Evolutionary conservation across 2,113 vertebrate genomes (phyloP).

Genomic region (Apeltes quadracus): DNA sequence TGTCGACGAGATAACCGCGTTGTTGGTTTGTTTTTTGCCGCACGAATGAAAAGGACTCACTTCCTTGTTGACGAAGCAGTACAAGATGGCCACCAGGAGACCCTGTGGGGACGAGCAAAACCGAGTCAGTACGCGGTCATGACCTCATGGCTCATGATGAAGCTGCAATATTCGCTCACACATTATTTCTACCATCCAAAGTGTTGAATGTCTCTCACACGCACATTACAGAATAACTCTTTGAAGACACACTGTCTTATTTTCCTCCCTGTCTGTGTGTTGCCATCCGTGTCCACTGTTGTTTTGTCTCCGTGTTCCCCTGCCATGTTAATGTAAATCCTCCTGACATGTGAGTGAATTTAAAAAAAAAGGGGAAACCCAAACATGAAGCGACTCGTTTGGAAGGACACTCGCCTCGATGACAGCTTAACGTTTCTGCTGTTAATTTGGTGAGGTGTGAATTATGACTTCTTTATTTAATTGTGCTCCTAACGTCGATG

Average conservation of each 20-base stretch:
- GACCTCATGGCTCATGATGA: neutral
- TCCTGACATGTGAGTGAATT: constrained; percentile 40
- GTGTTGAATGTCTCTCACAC: neutral
- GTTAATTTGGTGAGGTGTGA: neutral
- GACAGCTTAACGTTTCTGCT: neutral
- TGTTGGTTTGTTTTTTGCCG: neutral
- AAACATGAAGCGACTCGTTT: neutral
- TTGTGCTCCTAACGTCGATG: neutral
- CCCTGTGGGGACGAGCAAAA: constrained; percentile 81
- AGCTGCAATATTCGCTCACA: neutral
- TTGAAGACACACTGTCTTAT: constrained; percentile 1
- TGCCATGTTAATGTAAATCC: constrained; percentile 42
- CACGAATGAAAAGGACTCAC: constrained; percentile 70
- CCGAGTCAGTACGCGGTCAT: neutral
- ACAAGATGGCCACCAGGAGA: constrained; percentile 95
- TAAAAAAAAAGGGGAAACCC: neutral
- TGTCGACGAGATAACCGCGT: neutral
- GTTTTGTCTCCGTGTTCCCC: constrained; percentile 47
- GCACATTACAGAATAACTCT: neutral
- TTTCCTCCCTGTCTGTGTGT: constrained; percentile 1
- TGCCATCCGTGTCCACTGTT: constrained; percentile 36
- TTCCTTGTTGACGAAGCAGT: constrained; percentile 99
- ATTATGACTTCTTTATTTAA: neutral
- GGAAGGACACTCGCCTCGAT: neutral
- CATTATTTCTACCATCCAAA: neutral